These are phyloP conservation scores for Drosophila auraria DNA, from an alignment of 1,140 invertebrate genomes.

Conservation along the genomic window DNA sequence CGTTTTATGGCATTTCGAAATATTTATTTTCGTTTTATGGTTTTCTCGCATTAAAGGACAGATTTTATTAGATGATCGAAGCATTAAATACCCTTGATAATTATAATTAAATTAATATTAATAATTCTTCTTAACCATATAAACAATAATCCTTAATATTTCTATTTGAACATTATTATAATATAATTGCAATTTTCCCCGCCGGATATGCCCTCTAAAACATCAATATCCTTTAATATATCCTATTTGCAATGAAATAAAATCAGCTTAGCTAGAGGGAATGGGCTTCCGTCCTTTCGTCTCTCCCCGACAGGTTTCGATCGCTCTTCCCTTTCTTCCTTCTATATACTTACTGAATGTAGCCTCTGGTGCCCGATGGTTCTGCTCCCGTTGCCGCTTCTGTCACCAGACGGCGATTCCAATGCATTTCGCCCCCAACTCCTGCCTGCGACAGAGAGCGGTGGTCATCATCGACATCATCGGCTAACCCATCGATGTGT, in stretches of 20 bases:
- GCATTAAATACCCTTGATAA: background rate
- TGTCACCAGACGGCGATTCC: slow-evolving; percentile 50
- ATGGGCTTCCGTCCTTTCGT: slow-evolving; percentile 15
- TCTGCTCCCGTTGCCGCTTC: slow-evolving; percentile 41
- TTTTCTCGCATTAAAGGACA: background rate
- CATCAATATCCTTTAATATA: background rate
- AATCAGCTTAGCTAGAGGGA: background rate
- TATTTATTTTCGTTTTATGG: slow-evolving; percentile 54
- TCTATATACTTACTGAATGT: slow-evolving; percentile 5
- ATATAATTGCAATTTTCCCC: no score
- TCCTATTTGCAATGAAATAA: background rate
- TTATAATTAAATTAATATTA: no score
- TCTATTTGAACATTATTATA: no score
- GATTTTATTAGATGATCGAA: background rate
- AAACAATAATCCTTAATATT: no score
- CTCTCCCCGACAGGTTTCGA: slow-evolving; percentile 22
- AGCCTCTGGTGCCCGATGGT: slow-evolving; percentile 4
- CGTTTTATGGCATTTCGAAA: slow-evolving; percentile 50
- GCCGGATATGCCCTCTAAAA: background rate
- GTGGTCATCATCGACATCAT: slow-evolving; percentile 48
- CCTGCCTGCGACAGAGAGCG: slow-evolving; percentile 18
- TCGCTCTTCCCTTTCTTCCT: background rate
- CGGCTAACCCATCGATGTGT: slow-evolving; percentile 63
- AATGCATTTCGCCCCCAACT: slow-evolving; percentile 38
- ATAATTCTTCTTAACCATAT: no score